Percentiles rank a stretch among this genome's conserved stretches.
These are phyloP conservation scores for Saxicola maurus DNA, from an alignment of 2,797 vertebrate genomes.

Conservation along the genomic window DNA sequence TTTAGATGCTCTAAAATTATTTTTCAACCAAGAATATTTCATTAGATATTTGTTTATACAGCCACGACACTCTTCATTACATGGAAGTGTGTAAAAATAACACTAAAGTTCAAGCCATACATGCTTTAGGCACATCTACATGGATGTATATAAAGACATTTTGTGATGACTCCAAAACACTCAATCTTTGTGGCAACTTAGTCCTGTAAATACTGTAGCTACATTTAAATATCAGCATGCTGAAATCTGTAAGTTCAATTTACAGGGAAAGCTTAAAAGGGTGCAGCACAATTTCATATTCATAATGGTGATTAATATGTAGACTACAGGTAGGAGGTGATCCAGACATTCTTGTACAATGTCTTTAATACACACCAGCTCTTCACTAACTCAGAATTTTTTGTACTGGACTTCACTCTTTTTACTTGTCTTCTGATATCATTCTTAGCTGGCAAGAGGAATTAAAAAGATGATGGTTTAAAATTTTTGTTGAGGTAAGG, in stretches of 20 bases:
- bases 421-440: not conserved
- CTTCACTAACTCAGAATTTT: not conserved
- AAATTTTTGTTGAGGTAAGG: not conserved
- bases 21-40: not conserved
- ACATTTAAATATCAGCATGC: not conserved
- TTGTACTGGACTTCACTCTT: not conserved
- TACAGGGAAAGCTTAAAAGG: not conserved
- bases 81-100: not conserved
- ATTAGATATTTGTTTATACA: not conserved
- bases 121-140: not conserved
- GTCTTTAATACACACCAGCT: not conserved
- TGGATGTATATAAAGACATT: not conserved
- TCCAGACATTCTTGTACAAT: not conserved
- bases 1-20: conserved; percentile 9
- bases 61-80: not conserved
- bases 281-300: not conserved
- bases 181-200: not conserved
- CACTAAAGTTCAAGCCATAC: not conserved
- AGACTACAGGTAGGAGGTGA: not conserved
- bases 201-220: not conserved
- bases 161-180: not conserved
- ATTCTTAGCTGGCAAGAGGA: not conserved
- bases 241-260: not conserved
- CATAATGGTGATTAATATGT: not conserved
- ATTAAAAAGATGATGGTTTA: not conserved